Conservation (phyloP, 2,113 vertebrate species). For the Vulpes lagopus region DNA sequence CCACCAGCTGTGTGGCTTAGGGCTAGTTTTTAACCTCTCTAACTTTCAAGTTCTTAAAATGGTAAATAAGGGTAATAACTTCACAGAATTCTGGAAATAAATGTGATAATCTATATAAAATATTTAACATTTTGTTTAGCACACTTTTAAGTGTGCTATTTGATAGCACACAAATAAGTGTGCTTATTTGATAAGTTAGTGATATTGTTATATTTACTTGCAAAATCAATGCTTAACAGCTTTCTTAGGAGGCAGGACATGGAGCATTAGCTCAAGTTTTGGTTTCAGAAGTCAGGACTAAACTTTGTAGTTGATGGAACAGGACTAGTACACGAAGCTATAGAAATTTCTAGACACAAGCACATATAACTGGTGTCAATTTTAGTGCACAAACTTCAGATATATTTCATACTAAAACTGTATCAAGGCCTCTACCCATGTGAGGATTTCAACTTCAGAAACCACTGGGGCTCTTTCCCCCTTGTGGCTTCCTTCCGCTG, state of each 20-base stretch:
- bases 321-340: not conserved
- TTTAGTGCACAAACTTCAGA: not conserved
- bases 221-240: not conserved
- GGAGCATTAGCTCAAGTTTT: not conserved
- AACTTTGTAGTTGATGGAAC: not conserved
- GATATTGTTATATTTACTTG: not conserved
- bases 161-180: too few species aligned
- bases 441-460: not conserved
- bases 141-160: not conserved
- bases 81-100: not conserved
- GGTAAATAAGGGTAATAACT: not conserved
- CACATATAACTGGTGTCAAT: not conserved
- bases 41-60: not conserved
- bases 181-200: constrained; percentile 2
- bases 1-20: constrained; percentile 28
- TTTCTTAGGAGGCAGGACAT: not conserved
- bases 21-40: not conserved
- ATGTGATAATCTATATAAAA: not conserved
- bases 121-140: not conserved
- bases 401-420: not conserved
- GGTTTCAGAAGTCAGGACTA: constrained; percentile 12
- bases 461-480: fast-evolving
- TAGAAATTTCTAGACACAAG: not conserved
- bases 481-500: too few species aligned
- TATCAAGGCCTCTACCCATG: not conserved